phyloP scores from a whole-genome alignment of 2,797 vertebrate species.

The Labeo calbasu region DNA sequence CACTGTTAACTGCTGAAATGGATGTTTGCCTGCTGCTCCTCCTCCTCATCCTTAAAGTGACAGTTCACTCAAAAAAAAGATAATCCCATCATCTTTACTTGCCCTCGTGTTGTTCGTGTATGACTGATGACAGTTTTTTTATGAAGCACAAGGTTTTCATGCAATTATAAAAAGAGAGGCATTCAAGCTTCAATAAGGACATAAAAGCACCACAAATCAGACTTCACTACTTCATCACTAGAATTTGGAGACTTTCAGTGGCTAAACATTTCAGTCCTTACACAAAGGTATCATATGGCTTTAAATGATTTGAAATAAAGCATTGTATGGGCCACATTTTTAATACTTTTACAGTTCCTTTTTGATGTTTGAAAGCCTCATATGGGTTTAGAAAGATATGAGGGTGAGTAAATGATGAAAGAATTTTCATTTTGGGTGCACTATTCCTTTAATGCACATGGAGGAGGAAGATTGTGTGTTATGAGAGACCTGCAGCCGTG shows the following conservation, averaged over 20 bases:
- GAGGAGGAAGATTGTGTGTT: constrained; percentile 58
- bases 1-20: constrained; percentile 59
- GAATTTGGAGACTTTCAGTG: neutral
- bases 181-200: neutral
- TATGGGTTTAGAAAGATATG: neutral
- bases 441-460: constrained; percentile 44
- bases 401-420: neutral
- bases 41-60: neutral
- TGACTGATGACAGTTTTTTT: neutral
- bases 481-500: constrained; percentile 63
- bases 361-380: neutral
- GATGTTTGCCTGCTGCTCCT: constrained; percentile 42
- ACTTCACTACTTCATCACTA: too few species aligned
- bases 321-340: neutral
- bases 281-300: neutral
- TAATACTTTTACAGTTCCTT: neutral
- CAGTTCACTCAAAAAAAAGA: neutral
- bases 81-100: neutral
- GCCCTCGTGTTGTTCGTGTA: too few species aligned
- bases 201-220: neutral
- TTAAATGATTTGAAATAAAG: neutral
- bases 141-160: neutral
- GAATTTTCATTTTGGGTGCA: neutral
- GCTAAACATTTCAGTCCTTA: neutral
- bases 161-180: neutral